Evolutionary conservation across 2,888 invertebrate genomes (phyloP).

Genomic region (Peribatodes rhomboidaria): DNA sequence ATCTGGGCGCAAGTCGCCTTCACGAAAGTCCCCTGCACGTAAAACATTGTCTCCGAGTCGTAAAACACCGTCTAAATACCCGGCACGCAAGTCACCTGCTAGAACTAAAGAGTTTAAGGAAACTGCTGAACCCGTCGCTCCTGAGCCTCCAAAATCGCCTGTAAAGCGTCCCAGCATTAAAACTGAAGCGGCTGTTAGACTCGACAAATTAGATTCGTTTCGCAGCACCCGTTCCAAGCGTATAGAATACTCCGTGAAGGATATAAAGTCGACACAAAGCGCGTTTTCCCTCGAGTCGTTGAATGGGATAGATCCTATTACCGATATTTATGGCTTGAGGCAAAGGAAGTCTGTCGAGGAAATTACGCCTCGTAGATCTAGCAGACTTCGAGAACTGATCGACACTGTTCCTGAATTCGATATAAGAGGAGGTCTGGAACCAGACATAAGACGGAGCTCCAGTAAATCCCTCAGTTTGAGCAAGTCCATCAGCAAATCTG

Average conservation of each 20-base stretch:
- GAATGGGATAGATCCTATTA: slow-evolving; percentile 63
- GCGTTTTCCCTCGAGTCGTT: slow-evolving; percentile 59
- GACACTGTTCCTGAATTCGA: slow-evolving; percentile 67
- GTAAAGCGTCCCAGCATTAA: slow-evolving; percentile 68
- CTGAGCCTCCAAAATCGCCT: slow-evolving; percentile 66
- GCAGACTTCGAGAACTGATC: slow-evolving; percentile 67
- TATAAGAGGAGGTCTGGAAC: slow-evolving; percentile 62
- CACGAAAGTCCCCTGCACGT: slow-evolving; percentile 82
- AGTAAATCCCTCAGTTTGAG: slow-evolving; percentile 69
- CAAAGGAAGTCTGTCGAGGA: slow-evolving; percentile 70
- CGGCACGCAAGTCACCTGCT: slow-evolving; percentile 79
- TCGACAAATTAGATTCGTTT: slow-evolving; percentile 63
- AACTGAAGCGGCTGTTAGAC: slow-evolving; percentile 59
- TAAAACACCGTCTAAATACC: slow-evolving; percentile 73
- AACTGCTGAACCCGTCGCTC: slow-evolving; percentile 46
- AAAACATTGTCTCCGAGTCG: slow-evolving; percentile 78
- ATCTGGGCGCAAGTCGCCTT: slow-evolving; percentile 81
- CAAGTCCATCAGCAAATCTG: slow-evolving; percentile 73
- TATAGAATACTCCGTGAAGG: slow-evolving; percentile 72
- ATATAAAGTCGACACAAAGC: slow-evolving; percentile 59
- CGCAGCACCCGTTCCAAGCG: slow-evolving; percentile 70
- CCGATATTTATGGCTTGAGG: slow-evolving; percentile 66
- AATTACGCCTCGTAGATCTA: slow-evolving; percentile 67
- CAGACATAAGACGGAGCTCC: slow-evolving; percentile 70
- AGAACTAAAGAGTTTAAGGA: slow-evolving; percentile 64